Base-by-base conservation (phyloP, 92 coral and sea anemone genomes). In the Epizoanthus rinbou region DNA sequence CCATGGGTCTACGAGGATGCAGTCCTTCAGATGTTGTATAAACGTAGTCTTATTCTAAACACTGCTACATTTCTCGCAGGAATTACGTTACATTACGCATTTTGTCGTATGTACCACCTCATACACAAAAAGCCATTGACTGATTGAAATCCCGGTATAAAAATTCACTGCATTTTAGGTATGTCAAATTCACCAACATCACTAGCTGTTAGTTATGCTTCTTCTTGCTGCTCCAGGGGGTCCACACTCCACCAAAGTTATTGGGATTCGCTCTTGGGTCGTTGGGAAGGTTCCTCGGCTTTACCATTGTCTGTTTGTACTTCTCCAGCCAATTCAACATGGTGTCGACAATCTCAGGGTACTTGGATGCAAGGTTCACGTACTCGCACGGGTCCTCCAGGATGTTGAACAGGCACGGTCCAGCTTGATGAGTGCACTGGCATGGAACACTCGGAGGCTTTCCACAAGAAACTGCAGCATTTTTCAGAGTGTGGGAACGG, bases 351-450 rank as follows among this genome's bases (percentile, higher is more conserved):
- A 91, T 35, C 16, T 81, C 88, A 7, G 93, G 85, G 14, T 93
- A 58, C 41, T 73, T 73, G 23, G 82, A 76, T 0, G 97, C 97
- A 33, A 74, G 84, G 79, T 93, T 87, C 2, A 86, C 90, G 78
- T 93, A 91, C 39, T 93, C 97, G 52, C 97, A 93, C 10, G 97
- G 97, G 76, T 93, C 97, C 8, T 85, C 84, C 6, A 56, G 71
- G 10, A 93, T 45, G 79, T 93, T 82, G 74, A 93, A 93, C 82
- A 93, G 69, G 56, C 97, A 93, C 19, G 97, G 97, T n/a, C 97
- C 97, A 4, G 62, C 53, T 56, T 76, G 13, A 22, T 28, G 73
- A 19, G 94, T 91, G 67, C 97, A 93, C 80, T 89, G 57, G 0
- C 85, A 64, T 0, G 93, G 86, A 3, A 80, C 56, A 13, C 76